Evolutionary conservation across 2,797 vertebrate species (phyloP).

Genomic region (Novumbra hubbsi): DNA sequence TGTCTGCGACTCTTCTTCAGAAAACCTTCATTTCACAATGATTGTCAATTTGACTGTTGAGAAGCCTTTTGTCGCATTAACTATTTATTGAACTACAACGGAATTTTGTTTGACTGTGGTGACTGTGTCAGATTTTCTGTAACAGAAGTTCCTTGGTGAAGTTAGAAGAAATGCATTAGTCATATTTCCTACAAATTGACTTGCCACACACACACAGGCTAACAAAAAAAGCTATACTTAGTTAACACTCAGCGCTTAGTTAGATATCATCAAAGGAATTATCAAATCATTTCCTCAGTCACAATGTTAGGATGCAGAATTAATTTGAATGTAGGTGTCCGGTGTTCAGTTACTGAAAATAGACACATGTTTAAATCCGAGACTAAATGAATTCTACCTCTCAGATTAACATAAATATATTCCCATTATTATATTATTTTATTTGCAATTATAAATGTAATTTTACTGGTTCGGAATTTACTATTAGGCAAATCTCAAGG

Average conservation of each 20-base stretch:
- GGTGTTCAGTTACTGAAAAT: too few species aligned
- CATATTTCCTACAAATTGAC: background rate
- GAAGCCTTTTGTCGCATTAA: background rate
- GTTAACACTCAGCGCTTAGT: background rate
- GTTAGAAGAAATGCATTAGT: background rate
- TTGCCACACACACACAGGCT: conserved; percentile 29
- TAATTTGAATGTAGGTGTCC: too few species aligned
- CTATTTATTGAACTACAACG: background rate
- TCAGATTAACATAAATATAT: too few species aligned
- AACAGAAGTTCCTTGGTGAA: background rate
- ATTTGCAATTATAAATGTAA: too few species aligned
- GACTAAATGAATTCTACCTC: too few species aligned
- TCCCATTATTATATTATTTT: too few species aligned
- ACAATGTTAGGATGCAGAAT: too few species aligned
- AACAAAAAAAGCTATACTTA: background rate
- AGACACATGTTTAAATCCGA: too few species aligned
- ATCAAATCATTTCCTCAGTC: too few species aligned
- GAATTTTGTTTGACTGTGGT: background rate
- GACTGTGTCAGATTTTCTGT: background rate
- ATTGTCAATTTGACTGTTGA: background rate
- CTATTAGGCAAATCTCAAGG: too few species aligned
- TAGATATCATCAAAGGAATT: too few species aligned
- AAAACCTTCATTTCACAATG: background rate
- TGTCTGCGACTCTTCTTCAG: background rate
- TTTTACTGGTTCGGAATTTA: too few species aligned